These are phyloP conservation scores for Entosphenus tridentatus DNA, from an alignment of 2,113 vertebrate species.

Conservation along the genomic window DNA sequence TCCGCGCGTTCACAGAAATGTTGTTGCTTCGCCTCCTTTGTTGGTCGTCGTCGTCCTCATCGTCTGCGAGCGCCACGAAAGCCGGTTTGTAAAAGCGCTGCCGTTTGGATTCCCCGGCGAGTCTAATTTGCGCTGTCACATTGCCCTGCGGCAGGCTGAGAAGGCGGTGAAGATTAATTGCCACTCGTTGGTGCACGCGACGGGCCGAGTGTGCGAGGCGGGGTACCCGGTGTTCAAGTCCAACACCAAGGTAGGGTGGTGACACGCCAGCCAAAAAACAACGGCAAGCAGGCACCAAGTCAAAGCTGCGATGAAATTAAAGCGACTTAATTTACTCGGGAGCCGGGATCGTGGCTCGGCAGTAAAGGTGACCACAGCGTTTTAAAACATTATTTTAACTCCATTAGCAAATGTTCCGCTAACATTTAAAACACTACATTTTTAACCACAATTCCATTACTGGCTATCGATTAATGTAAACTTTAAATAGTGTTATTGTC, in stretches of 20 bases:
- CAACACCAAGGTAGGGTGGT: slow-evolving; percentile 3
- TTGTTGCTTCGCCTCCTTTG: too few species aligned
- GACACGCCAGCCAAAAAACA: not conserved
- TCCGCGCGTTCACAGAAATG: too few species aligned
- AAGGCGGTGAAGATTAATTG: slow-evolving; percentile 1
- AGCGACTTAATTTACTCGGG: not conserved
- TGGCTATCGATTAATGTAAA: too few species aligned
- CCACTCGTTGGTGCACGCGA: not conserved
- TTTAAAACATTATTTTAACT: not conserved
- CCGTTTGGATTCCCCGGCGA: too few species aligned
- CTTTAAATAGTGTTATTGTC: too few species aligned
- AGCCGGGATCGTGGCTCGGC: not conserved
- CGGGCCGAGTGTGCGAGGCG: not conserved
- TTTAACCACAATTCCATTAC: not conserved
- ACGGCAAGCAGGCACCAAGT: not conserved
- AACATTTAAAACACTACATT: not conserved
- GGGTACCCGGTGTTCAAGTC: slow-evolving; percentile 1
- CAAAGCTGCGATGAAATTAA: not conserved
- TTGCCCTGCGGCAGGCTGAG: not conserved
- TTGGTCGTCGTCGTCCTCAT: too few species aligned
- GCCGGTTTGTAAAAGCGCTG: too few species aligned
- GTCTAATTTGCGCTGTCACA: too few species aligned
- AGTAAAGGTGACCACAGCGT: not conserved
- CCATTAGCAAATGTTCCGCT: not conserved
- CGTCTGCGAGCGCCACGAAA: too few species aligned